Evolutionary conservation across 1,140 invertebrate genomes (phyloP), one percentile per base, ranked within the genome.

Genomic region (Drosophila virilis): DNA sequence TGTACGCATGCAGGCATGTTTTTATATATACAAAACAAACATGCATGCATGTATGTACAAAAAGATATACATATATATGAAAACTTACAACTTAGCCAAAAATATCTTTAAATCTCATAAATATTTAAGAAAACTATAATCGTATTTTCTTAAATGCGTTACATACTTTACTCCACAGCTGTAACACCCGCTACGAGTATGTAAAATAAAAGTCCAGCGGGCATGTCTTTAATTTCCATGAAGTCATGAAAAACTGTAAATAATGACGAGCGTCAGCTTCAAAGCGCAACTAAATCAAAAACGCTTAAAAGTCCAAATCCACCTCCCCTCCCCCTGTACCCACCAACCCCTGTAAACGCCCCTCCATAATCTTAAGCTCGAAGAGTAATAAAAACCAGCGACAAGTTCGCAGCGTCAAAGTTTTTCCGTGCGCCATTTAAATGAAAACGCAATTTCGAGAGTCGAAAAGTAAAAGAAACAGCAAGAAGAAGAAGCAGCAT

Each of bases 381-480:
- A 33, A 22, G 40, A 35, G 55, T 54, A 59, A 71, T 75, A 75
- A 71, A 71, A 75, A 51, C 5, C 73, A 54, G 59, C 67, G 60
- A 48, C 52, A 61, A 83, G 59, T 83, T 83, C 59, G 40, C 22
- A 62, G 68, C 61, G 48, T 46, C 72, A 82, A 82, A 82, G 65
- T 86, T 86, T 76, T 77, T 70, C 62, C 64, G 66, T 69, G 77
- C 83, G 51, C 68, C 69, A 88, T 89, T 88, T 88, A 88, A 88
- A 88, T 88, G 83, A 88, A 88, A 86, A 74, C 72, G 79, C 83
- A 77, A 86, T 86, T 86, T 88, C 51, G 28, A 62, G 57, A 32
- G 43, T 55, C 28, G n/a, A 61, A 59, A 38, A 46, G 43, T 38
- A 46, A 60, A 52, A 59, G 42, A 67, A 43, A 38, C 51, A 17